Percentiles rank a stretch among this genome's conserved stretches.
Evolutionary conservation across 2,797 vertebrate species (phyloP).

Genomic region (Trachurus trachurus): DNA sequence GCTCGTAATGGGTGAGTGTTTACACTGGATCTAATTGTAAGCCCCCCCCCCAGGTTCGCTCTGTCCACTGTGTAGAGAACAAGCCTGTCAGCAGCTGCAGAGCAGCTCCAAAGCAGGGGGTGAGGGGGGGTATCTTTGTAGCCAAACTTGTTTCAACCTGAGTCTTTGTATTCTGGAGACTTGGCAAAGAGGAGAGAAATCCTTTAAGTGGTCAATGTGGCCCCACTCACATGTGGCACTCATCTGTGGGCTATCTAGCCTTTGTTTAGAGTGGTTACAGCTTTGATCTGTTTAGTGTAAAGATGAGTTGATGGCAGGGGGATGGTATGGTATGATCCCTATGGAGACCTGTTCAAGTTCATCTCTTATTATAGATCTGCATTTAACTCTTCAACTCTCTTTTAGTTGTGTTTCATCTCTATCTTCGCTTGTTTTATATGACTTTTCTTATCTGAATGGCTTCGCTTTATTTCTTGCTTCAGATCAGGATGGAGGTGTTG

Average conservation of each 20-base stretch:
- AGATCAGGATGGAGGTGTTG: conserved; percentile 18
- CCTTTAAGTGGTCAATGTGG: conserved; percentile 80
- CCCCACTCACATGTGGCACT: conserved; percentile 81
- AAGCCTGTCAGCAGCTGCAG: conserved; percentile 77
- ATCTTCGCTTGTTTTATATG: conserved; percentile 6
- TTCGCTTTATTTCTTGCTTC: conserved; percentile 18
- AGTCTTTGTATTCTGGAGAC: conserved; percentile 74
- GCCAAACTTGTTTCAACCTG: conserved; percentile 75
- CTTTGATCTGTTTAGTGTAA: conserved; percentile 75
- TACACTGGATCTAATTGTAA: conserved; percentile 72
- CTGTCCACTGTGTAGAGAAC: conserved; percentile 63
- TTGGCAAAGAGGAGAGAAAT: conserved; percentile 78
- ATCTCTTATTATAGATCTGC: conserved; percentile 10
- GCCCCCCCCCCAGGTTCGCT: conserved; percentile 46
- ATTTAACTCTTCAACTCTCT: not conserved
- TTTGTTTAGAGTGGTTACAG: conserved; percentile 74
- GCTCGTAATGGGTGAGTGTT: conserved; percentile 73
- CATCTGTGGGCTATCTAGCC: conserved; percentile 74
- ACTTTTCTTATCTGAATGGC: conserved; percentile 5
- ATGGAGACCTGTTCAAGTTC: conserved; percentile 34
- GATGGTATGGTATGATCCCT: conserved; percentile 45
- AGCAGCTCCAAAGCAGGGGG: conserved; percentile 73
- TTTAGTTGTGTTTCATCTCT: conserved; percentile 10
- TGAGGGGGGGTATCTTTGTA: conserved; percentile 62
- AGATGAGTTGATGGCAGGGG: conserved; percentile 54